Percentiles rank a stretch among this genome's conserved stretches.
Evolutionary conservation across 2,113 vertebrate species (phyloP).

Genomic region (Butorides virescens): DNA sequence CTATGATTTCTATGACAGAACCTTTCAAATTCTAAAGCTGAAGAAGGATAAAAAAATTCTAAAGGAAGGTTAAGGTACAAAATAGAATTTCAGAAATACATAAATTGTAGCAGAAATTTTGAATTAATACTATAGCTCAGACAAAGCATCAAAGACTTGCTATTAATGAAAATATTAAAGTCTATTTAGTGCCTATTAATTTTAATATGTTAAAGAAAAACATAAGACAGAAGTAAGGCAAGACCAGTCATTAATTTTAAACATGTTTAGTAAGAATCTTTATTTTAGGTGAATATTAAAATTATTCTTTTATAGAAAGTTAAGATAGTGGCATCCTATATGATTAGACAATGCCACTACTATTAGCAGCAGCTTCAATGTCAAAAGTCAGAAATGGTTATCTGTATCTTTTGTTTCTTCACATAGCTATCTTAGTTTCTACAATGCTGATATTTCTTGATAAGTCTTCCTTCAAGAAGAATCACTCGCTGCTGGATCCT

Average conservation of each 20-base stretch:
- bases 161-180: neutral
- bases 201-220: neutral
- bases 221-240: neutral
- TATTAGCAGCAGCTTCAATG: neutral
- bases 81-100: neutral
- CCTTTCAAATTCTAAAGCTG: neutral
- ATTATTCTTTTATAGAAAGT: neutral
- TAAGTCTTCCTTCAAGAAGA: neutral
- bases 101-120: neutral
- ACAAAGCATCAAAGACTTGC: neutral
- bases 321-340: neutral
- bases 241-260: neutral
- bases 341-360: neutral
- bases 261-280: neutral
- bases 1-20: neutral
- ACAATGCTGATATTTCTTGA: neutral
- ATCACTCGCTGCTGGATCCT: neutral
- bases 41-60: neutral
- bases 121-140: neutral
- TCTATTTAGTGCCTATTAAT: neutral
- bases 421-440: neutral
- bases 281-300: neutral
- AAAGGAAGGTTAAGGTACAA: neutral
- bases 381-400: neutral
- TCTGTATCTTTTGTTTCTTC: neutral